These are phyloP conservation scores for Turritopsis rubra DNA, from an alignment of 30 jellyfish, hydroid and myxozoan genomes.

Conservation along the genomic window DNA sequence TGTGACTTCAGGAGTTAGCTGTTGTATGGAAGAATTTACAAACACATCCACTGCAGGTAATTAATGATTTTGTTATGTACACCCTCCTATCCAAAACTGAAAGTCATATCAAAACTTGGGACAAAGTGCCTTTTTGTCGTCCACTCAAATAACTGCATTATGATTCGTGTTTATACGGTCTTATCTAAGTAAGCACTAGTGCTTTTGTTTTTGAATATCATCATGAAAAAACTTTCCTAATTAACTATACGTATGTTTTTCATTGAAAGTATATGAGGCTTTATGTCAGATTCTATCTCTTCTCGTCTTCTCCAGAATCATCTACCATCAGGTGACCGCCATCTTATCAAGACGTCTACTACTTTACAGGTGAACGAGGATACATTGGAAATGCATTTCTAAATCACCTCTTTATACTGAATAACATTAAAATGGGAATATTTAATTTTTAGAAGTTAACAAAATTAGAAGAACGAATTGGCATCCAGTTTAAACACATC, in stretches of 20 bases:
- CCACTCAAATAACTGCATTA: too few relatives aligned
- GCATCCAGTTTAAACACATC: conserved; percentile 56
- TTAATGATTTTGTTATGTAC: background rate
- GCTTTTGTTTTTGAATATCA: too few relatives aligned
- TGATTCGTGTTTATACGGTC: too few relatives aligned
- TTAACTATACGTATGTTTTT: too few relatives aligned
- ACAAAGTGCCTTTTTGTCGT: too few relatives aligned
- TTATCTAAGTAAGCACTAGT: too few relatives aligned
- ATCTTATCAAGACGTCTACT: conserved; percentile 8
- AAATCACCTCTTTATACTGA: background rate
- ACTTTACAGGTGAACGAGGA: background rate
- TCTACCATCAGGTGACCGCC: conserved; percentile 20
- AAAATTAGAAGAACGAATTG: conserved; percentile 57
- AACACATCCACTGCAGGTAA: conserved; percentile 45
- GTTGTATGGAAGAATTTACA: conserved; percentile 14
- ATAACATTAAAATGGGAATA: background rate
- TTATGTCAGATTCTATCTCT: background rate
- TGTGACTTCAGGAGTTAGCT: conserved; percentile 22
- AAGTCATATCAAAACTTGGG: too few relatives aligned
- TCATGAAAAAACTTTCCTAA: too few relatives aligned
- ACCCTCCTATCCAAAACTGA: background rate
- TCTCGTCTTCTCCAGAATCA: background rate
- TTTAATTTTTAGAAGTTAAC: conserved; percentile 41
- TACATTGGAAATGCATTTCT: too few relatives aligned
- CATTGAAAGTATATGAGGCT: too few relatives aligned